Evolutionary conservation across 2,888 invertebrate genomes (phyloP).

Genomic region (Tipula vernalis): DNA sequence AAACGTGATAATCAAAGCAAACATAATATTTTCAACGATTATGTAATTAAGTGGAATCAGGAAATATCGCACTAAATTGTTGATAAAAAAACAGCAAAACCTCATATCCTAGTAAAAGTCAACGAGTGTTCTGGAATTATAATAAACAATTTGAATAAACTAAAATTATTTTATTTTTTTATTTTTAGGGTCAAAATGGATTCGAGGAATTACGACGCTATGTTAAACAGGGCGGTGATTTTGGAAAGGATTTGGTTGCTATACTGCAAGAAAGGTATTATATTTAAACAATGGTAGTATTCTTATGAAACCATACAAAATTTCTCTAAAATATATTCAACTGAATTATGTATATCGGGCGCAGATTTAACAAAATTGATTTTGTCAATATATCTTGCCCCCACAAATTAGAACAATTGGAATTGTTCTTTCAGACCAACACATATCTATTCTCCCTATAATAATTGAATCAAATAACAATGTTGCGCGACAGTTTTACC

Average conservation of each 20-base stretch:
- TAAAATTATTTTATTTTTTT: too few relatives aligned
- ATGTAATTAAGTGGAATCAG: too few relatives aligned
- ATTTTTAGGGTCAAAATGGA: slow-evolving; percentile 74
- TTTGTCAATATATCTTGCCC: neutral
- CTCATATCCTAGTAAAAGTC: too few relatives aligned
- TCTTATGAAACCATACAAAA: too few relatives aligned
- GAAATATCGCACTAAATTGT: too few relatives aligned
- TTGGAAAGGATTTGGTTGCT: slow-evolving; percentile 80
- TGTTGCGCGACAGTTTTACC: neutral
- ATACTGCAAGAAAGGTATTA: slow-evolving; percentile 83
- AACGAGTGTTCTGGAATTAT: too few relatives aligned
- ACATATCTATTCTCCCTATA: neutral
- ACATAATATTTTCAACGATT: too few relatives aligned
- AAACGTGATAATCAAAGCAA: too few relatives aligned
- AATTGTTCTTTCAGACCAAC: neutral
- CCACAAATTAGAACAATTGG: neutral
- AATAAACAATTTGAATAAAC: too few relatives aligned
- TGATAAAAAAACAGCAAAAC: too few relatives aligned
- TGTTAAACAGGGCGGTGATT: slow-evolving; percentile 89
- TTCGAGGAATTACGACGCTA: slow-evolving; percentile 87
- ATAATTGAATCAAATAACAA: neutral
- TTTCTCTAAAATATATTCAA: neutral
- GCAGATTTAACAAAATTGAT: neutral
- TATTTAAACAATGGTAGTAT: too few relatives aligned
- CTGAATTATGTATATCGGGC: neutral